Evolutionary conservation across 2,113 vertebrate species (phyloP).

Genomic region (Grallaria varia): DNA sequence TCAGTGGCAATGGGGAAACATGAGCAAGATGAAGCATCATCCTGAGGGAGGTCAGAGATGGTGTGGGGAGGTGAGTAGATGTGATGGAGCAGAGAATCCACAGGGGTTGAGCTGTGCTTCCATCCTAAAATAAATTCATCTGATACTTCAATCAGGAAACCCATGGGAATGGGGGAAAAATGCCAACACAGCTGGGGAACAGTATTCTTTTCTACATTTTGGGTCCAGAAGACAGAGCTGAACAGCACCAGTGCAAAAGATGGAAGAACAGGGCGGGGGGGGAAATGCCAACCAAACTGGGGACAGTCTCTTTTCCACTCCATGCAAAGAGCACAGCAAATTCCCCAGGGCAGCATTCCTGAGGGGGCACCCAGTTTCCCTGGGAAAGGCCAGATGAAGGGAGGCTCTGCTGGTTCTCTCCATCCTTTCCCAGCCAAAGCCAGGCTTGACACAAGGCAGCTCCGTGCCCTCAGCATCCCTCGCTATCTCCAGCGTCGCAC

Average conservation of each 20-base stretch:
- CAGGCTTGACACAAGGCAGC: conserved; percentile 1
- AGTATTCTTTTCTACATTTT: neutral
- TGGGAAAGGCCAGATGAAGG: neutral
- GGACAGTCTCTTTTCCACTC: neutral
- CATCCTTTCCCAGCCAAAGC: neutral
- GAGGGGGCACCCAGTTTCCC: fast-evolving
- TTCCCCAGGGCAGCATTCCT: neutral
- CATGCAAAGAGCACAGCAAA: neutral
- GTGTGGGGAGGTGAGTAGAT: neutral
- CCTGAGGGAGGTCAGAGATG: neutral
- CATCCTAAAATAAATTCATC: no score
- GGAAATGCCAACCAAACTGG: no score
- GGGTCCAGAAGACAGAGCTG: neutral
- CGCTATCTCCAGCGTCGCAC: neutral
- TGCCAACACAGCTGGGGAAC: no score
- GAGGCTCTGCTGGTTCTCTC: neutral
- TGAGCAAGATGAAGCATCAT: neutral
- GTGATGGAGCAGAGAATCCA: neutral
- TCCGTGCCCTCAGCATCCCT: neutral
- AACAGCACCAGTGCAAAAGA: neutral
- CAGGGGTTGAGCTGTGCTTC: neutral
- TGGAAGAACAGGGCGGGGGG: neutral
- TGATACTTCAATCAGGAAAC: no score
- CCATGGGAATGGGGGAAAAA: no score
- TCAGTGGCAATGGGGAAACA: neutral